A percentile compares a stretch with the other conserved stretches of the same genome.
These are phyloP conservation scores for Mylabris sibirica DNA, from an alignment of 2,888 invertebrate species.

Conservation along the genomic window DNA sequence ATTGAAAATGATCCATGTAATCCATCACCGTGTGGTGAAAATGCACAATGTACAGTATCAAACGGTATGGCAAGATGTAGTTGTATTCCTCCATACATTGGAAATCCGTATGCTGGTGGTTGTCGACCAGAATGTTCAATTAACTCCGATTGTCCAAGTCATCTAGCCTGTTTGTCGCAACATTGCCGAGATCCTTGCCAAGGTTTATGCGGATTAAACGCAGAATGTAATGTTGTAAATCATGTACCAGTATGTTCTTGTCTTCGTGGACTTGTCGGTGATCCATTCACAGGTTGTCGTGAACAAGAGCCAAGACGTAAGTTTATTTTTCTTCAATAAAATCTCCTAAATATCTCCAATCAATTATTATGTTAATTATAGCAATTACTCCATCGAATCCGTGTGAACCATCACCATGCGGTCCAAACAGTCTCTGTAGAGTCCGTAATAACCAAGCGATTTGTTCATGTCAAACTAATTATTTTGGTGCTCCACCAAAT, in stretches of 20 bases:
- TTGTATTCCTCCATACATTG: slow-evolving; percentile 89
- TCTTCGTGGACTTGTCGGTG: slow-evolving; percentile 77
- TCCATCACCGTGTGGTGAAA: slow-evolving; percentile 85
- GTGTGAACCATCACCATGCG: slow-evolving; percentile 70
- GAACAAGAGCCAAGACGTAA: slow-evolving; percentile 66
- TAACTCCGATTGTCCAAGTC: slow-evolving; percentile 80
- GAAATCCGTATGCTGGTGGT: slow-evolving; percentile 85
- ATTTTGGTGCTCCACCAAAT: slow-evolving; percentile 67
- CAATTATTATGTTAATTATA: slow-evolving; percentile 33
- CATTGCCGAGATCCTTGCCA: slow-evolving; percentile 88
- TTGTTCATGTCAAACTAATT: slow-evolving; percentile 69
- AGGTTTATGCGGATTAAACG: slow-evolving; percentile 83
- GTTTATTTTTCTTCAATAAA: no score
- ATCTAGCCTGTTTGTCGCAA: slow-evolving; percentile 81
- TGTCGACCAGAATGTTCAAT: slow-evolving; percentile 86
- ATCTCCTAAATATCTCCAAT: neutral
- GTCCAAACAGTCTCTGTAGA: slow-evolving; percentile 68
- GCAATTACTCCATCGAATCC: slow-evolving; percentile 61
- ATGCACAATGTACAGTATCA: slow-evolving; percentile 77
- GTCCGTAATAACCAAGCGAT: slow-evolving; percentile 66
- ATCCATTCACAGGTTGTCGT: slow-evolving; percentile 83
- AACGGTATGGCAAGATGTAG: slow-evolving; percentile 77
- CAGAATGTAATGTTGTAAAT: slow-evolving; percentile 82
- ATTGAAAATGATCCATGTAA: slow-evolving; percentile 70
- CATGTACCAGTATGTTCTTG: slow-evolving; percentile 87